Evolutionary conservation across 2,888 invertebrate genomes (phyloP).

Genomic region (Tanytarsus gracilentus): DNA sequence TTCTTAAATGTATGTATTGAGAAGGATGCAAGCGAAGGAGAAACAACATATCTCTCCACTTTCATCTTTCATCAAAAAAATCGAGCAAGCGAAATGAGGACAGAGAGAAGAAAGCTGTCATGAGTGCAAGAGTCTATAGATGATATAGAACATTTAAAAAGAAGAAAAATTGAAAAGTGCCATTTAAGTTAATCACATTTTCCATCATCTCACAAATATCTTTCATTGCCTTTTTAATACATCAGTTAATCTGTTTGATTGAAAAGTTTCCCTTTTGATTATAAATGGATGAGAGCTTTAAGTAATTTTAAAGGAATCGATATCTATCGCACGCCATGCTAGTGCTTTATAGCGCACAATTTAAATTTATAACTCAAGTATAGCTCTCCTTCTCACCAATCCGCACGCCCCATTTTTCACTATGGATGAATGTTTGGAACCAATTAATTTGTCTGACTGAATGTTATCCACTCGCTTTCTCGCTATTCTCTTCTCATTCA

Average conservation of each 20-base stretch:
- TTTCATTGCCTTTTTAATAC: too few species aligned
- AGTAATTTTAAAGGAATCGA: too few species aligned
- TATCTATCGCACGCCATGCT: background rate
- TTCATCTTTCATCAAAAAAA: background rate
- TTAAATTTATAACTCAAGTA: conserved; percentile 8
- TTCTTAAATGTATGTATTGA: too few species aligned
- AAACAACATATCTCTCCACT: background rate
- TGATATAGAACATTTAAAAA: too few species aligned
- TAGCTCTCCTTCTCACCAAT: background rate
- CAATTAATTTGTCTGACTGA: conserved; percentile 28
- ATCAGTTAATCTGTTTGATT: too few species aligned
- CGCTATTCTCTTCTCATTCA: background rate
- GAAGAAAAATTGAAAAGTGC: background rate
- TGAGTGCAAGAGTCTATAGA: too few species aligned
- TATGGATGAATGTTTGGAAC: too few species aligned
- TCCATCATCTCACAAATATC: background rate
- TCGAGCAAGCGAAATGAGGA: background rate
- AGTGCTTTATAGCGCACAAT: background rate
- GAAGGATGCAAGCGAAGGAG: too few species aligned
- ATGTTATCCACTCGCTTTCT: background rate
- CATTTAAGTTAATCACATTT: conserved; percentile 1
- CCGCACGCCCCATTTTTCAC: background rate
- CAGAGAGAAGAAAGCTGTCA: background rate
- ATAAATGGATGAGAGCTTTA: too few species aligned
- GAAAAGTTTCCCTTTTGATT: background rate